Percentiles rank a stretch among this genome's conserved stretches.
Conservation (phyloP, 2,113 vertebrate genomes). For the Coreoperca whiteheadi region DNA sequence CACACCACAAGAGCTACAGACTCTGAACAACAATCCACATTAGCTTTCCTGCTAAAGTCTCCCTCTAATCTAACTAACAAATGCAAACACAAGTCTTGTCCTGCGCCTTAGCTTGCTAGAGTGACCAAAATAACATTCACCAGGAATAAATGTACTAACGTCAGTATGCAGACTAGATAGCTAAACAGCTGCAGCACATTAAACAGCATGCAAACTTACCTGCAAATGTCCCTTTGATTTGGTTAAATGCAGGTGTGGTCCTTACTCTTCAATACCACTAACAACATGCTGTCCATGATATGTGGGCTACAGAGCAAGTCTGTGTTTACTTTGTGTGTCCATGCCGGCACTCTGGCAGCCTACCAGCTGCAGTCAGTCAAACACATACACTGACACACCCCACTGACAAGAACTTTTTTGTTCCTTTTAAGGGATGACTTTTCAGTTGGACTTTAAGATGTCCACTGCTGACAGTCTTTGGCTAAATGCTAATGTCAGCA, state of each 20-base stretch:
- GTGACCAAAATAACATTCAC: not conserved
- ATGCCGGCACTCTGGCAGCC: too few species aligned
- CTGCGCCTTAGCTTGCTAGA: not conserved
- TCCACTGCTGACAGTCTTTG: too few species aligned
- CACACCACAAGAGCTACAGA: too few species aligned
- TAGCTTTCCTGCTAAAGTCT: too few species aligned
- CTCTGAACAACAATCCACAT: too few species aligned
- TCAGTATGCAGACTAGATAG: not conserved
- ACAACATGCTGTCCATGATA: not conserved
- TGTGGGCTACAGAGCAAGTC: not conserved
- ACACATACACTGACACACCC: not conserved
- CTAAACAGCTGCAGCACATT: not conserved
- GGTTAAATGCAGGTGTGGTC: not conserved
- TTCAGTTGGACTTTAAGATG: too few species aligned
- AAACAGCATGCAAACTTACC: not conserved
- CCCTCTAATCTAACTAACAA: too few species aligned
- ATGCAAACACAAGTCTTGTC: not conserved
- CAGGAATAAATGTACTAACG: not conserved
- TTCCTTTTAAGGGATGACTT: too few species aligned
- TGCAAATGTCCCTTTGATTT: not conserved
- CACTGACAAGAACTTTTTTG: too few species aligned
- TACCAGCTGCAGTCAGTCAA: not conserved
- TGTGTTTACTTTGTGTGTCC: not conserved
- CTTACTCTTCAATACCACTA: not conserved
- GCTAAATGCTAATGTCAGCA: not conserved